These are phyloP conservation scores for Florisuga fusca DNA, from an alignment of 2,797 vertebrate species.

Conservation along the genomic window DNA sequence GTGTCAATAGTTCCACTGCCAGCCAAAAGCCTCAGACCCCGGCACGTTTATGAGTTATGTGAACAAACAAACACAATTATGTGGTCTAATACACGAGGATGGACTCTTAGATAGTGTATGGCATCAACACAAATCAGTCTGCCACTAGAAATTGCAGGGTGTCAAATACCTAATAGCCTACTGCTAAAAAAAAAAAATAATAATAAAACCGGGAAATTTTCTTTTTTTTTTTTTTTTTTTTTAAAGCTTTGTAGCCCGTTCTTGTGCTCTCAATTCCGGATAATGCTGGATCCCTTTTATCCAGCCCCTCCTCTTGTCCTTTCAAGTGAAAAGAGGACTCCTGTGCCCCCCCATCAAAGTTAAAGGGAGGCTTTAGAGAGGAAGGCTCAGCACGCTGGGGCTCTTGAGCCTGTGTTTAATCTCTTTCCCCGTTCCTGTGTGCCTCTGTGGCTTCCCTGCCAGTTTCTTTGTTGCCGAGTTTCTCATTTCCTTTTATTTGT, in stretches of 20 bases:
- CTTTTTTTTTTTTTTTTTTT: background rate
- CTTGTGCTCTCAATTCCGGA: constrained; percentile 46
- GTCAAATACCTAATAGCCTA: background rate
- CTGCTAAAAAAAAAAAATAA: background rate
- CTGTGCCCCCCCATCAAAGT: constrained; percentile 63
- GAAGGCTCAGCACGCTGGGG: constrained; percentile 66
- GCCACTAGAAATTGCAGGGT: background rate
- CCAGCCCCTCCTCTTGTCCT: constrained; percentile 55
- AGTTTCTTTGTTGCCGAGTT: constrained; percentile 76
- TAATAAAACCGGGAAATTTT: background rate
- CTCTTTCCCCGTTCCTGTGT: constrained; percentile 74
- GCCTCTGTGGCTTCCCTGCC: constrained; percentile 73
- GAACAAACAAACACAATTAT: background rate
- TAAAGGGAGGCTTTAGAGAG: constrained; percentile 70
- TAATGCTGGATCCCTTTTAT: constrained; percentile 63
- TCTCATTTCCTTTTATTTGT: constrained; percentile 87
- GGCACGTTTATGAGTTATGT: background rate
- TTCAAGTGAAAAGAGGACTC: constrained; percentile 70
- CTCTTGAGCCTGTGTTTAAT: constrained; percentile 74
- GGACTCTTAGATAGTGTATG: background rate
- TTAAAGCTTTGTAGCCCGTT: background rate
- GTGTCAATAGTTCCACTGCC: background rate
- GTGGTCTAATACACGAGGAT: background rate
- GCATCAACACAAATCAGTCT: background rate
- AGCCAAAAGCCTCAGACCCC: background rate